These are phyloP conservation scores for Leucophenga montana DNA, from an alignment of 2,888 invertebrate genomes.

Conservation along the genomic window DNA sequence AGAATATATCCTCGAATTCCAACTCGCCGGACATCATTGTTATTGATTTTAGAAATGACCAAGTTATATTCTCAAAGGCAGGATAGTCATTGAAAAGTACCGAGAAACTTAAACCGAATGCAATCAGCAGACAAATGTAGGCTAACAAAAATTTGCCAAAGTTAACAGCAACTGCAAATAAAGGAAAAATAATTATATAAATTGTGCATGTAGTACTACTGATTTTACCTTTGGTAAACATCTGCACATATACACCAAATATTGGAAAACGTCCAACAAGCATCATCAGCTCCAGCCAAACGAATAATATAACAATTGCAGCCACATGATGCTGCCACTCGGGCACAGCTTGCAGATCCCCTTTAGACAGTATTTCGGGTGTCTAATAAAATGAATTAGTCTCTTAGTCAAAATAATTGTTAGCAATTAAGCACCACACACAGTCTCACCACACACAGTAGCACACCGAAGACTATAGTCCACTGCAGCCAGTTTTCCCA, in stretches of 20 bases:
- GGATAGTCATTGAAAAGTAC: constrained; percentile 85
- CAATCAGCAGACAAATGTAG: constrained; percentile 85
- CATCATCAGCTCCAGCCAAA: constrained; percentile 90
- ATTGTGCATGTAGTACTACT: background rate
- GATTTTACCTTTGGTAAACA: constrained; percentile 83
- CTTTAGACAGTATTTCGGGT: constrained; percentile 65
- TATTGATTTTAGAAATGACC: constrained; percentile 81
- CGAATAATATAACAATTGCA: constrained; percentile 84
- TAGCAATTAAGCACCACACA: constrained; percentile 44
- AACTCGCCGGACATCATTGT: constrained; percentile 93
- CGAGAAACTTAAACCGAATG: constrained; percentile 87
- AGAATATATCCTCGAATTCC: constrained; percentile 89
- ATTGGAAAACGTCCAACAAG: constrained; percentile 89
- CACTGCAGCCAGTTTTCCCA: constrained; percentile 92
- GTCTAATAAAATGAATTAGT: constrained; percentile 56
- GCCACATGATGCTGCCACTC: constrained; percentile 87
- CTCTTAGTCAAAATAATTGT: too few relatives aligned
- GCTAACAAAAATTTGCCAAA: constrained; percentile 87
- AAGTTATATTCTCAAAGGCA: constrained; percentile 78
- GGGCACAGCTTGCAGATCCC: constrained; percentile 68
- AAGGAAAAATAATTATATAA: background rate
- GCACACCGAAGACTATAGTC: constrained; percentile 82
- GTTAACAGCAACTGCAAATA: constrained; percentile 80
- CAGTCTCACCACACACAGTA: constrained; percentile 80
- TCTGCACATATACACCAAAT: constrained; percentile 89